Base-by-base conservation (phyloP, 1,140 invertebrate genomes). In the Dolichoris vasculosae region DNA sequence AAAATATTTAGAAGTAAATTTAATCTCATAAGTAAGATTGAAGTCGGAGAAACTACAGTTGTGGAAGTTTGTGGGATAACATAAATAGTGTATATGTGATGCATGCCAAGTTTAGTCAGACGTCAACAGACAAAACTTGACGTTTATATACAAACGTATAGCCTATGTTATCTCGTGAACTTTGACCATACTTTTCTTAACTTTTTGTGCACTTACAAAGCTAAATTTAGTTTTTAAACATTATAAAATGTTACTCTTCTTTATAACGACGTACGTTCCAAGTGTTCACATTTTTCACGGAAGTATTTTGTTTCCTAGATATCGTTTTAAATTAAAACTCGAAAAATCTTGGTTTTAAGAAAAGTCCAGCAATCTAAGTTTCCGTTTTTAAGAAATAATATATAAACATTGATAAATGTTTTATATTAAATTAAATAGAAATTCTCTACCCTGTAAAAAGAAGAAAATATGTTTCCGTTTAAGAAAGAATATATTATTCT, bases 1-100 rank as follows among this genome's bases (percentile, higher is more conserved):
- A n/a, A 40, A 38, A 40, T 40, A 71, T 38, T 38, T 71, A 32
- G 23, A 71, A 71, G 67, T 71, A 40, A 71, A 40, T 71, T 71
- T 71, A 73, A 43, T 43, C 30, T 73, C 38, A 8, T 43, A 73
- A 73, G 69, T 73, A 43, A 43, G 15, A n/a, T 26, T 73, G 38
- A 73, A 73, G 38, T 73, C 13, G 9, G 23, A 43, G 23, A 13
- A 43, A 43, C 38, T 43, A 9, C 4, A 73, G 6, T 20, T 73
- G 23, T n/a, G 38, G 20, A 43, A 73, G 38, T 73, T 43, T 73
- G 30, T 23, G 23, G n/a, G 26, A 43, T 73, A 30, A 38, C 35
- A 32, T 69, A 43, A 73, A 0, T 43, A n/a, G 38, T 73, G 23
- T 73, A 73, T 73, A 73, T 73, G 1, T 73, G 38, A 73, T 43